Base-by-base conservation (phyloP, 2,113 vertebrate species). In the Camelus dromedarius region DNA sequence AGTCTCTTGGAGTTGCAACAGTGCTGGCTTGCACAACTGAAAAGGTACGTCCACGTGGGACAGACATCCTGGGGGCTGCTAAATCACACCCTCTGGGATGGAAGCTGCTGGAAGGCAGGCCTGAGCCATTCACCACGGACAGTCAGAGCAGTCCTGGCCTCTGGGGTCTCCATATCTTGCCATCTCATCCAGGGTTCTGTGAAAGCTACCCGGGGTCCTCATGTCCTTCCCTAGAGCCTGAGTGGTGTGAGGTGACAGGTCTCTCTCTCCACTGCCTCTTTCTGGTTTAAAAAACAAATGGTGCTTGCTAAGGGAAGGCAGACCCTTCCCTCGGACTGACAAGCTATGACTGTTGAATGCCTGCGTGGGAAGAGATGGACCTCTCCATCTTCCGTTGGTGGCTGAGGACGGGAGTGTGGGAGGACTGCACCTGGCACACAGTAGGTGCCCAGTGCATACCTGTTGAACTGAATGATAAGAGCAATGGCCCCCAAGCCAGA, bases 271-370 rank as follows among this genome's bases (percentile, higher is more conserved):
- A 94, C 94, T 97, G 96, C 95, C 92, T 95, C 90, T 96, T 97
- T 93, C 87, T 95, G 96, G 95, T 79, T 83, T 81, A 95, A 86
- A 96, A 95, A 87, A 95, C 86, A 91, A 96, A 95, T 96, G 98
- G 97, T 97, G 97, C 97, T 98, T 94, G 96, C 96, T 75, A 89
- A 85, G 94, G 88, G 82, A 95, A 97, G 42, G 82, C 89, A 79
- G 56, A 79, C 16, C 90, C 91, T 95, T 97, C 83, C 94, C 76
- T 58, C 64, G 20, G 83, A 93, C 64, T 89, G 97, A 91, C 1
- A 32, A 42, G 42, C 38, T 52, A 26, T 1, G 66, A 72, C 87
- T 90, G 88, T 70, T n/a, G 82, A 50, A 89, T 19, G 69, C 94
- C 92, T 96, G 85, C 46, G 2, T 12, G 64, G 92, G 73, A 89